phyloP scores from a whole-genome alignment of 2,888 invertebrate species.

The Corythucha ciliata region DNA sequence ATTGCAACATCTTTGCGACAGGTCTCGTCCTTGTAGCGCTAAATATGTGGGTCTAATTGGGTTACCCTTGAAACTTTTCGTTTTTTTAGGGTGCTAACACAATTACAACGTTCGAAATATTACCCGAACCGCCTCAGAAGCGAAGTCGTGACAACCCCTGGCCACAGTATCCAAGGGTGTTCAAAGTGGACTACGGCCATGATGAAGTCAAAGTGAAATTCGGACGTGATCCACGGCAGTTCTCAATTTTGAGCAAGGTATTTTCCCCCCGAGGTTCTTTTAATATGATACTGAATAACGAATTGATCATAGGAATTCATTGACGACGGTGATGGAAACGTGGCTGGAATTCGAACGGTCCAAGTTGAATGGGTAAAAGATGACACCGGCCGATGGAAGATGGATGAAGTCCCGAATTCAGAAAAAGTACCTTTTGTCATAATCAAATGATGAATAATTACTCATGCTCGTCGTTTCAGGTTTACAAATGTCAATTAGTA shows the following conservation, averaged over 20 bases:
- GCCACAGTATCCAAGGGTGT: conserved; percentile 97
- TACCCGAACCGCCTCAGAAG: conserved; percentile 77
- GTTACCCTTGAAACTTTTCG: background rate
- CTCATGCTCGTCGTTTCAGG: conserved; percentile 38
- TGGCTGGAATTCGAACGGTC: conserved; percentile 83
- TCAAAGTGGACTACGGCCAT: conserved; percentile 96
- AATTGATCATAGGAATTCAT: conserved; percentile 60
- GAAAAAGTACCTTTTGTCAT: conserved; percentile 47
- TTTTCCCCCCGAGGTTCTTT: background rate
- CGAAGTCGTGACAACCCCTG: conserved; percentile 89
- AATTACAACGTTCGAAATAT: conserved; percentile 93
- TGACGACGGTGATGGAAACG: conserved; percentile 78
- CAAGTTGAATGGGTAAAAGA: conserved; percentile 91
- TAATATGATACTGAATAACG: background rate
- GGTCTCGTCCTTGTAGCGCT: conserved; percentile 41
- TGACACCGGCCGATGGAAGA: conserved; percentile 84
- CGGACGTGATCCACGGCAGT: conserved; percentile 87
- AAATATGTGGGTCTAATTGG: background rate
- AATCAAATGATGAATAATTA: background rate
- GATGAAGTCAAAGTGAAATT: conserved; percentile 85
- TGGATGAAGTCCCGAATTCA: conserved; percentile 73
- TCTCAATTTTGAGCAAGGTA: conserved; percentile 83
- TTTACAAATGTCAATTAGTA: conserved; percentile 80
- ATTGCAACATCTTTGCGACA: conserved; percentile 90
- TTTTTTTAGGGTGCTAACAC: conserved; percentile 69